A percentile compares a stretch with the other conserved stretches of the same genome.
Evolutionary conservation across 2,888 invertebrate genomes (phyloP).

Genomic region (Leptura quadrifasciata): DNA sequence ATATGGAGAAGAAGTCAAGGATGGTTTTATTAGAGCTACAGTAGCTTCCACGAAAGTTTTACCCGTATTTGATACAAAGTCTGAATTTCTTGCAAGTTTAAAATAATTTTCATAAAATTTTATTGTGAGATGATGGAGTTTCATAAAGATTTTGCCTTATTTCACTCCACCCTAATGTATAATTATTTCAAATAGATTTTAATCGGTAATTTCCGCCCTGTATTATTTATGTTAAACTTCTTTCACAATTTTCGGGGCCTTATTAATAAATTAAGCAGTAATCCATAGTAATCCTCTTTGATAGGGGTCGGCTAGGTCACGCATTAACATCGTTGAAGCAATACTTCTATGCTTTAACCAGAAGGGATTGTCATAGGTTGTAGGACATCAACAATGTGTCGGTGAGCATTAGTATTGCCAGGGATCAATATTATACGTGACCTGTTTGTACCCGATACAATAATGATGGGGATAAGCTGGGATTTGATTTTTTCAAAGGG

Average conservation of each 20-base stretch:
- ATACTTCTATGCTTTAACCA: background rate
- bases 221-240: background rate
- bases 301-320: conserved; percentile 1
- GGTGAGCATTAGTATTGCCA: conserved; percentile 31
- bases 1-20: too few relatives aligned
- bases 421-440: conserved; percentile 39
- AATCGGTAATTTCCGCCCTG: background rate
- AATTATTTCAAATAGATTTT: too few relatives aligned
- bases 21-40: too few relatives aligned
- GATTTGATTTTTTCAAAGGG: conserved; percentile 27
- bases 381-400: conserved; percentile 22
- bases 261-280: background rate
- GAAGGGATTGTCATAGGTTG: conserved; percentile 15
- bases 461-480: conserved; percentile 20
- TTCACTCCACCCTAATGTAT: too few relatives aligned
- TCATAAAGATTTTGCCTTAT: too few relatives aligned
- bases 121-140: too few relatives aligned
- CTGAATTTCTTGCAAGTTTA: too few relatives aligned
- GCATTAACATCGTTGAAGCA: conserved; percentile 17
- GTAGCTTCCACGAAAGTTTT: too few relatives aligned
- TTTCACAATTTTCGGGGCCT: background rate
- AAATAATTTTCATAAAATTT: too few relatives aligned
- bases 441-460: conserved; percentile 29
- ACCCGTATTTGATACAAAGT: too few relatives aligned
- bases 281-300: background rate